A percentile compares a stretch with the other conserved stretches of the same genome.
Conservation (phyloP, 2,113 vertebrate species). For the Grantiella picta region DNA sequence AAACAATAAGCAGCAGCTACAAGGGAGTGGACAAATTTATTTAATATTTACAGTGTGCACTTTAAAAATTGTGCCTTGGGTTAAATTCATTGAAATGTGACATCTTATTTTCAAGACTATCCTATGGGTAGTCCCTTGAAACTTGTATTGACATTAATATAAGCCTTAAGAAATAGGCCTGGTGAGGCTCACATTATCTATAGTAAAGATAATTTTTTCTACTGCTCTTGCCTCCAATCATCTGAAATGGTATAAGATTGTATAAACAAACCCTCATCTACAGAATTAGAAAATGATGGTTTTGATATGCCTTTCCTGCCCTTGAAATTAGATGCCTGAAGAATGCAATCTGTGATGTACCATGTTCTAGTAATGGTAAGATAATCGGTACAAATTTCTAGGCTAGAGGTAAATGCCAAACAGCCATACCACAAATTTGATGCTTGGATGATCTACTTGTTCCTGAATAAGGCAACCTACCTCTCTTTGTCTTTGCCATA, state of each 20-base stretch:
- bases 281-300: slow-evolving; percentile 46
- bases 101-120: slow-evolving; percentile 67
- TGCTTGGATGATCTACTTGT: background rate
- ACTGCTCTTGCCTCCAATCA: slow-evolving; percentile 23
- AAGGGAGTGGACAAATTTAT: slow-evolving; percentile 66
- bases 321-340: slow-evolving; percentile 48
- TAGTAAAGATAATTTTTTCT: slow-evolving; percentile 39
- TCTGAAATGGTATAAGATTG: slow-evolving; percentile 25
- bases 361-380: slow-evolving; percentile 36
- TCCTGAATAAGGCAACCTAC: background rate
- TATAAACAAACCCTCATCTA: slow-evolving; percentile 61
- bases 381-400: slow-evolving; percentile 57
- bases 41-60: slow-evolving; percentile 65
- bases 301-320: slow-evolving; percentile 39
- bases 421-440: background rate
- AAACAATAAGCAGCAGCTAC: slow-evolving; percentile 65
- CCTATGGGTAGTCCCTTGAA: slow-evolving; percentile 55
- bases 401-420: slow-evolving; percentile 43
- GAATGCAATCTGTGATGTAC: slow-evolving; percentile 29
- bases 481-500: background rate
- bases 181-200: slow-evolving; percentile 44
- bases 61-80: slow-evolving; percentile 67
- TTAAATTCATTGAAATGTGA: slow-evolving; percentile 69
- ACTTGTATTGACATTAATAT: slow-evolving; percentile 69
- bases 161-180: slow-evolving; percentile 64